Base-by-base conservation (phyloP, 2,888 invertebrate species). In the Furcula furcula region DNA sequence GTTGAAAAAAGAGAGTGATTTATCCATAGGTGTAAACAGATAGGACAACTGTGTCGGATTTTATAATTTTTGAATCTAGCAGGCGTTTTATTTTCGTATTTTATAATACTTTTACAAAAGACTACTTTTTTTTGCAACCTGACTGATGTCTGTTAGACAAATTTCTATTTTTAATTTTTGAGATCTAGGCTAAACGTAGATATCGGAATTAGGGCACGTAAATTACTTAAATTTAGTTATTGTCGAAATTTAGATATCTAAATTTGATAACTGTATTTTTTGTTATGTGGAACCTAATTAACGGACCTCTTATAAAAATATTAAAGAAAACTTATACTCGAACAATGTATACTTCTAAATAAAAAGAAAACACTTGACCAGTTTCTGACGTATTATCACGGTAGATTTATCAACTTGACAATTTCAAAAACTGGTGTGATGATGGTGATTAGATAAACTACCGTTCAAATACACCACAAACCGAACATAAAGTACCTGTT, bases 21-120 rank as follows among this genome's bases (percentile, higher is more conserved):
- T 67, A 68, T 68, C 65, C 65, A 65, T 78, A 76, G 69, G 64
- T 68, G 14, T 65, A 59, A 60, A 73, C 68, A 62, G 65, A 58
- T 76, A 79, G 70, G 65, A 69, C 64, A 73, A 74, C 65, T 66
- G 68, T 62, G 70, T 75, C 76, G 66, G 65, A 71, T 46, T 69
- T 70, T 68, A 7, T 61, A 60, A 65, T 53, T 59, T 47, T 65
- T 60, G 59, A 55, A 36, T 44, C 46, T 57, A 68, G 61, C 13
- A 62, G 56, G 61, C 57, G 54, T 63, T 58, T 55, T 50, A 31
- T 54, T 51, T 56, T 30, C 33, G 36, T 58, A 55, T 46, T 46
- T 45, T 44, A 45, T 54, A 38, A 55, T 60, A 48, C 33, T 50
- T 54, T 25, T 55, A 36, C 41, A 45, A 55, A 52, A 57, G 37